Percentiles rank a stretch among this genome's conserved stretches.
Conservation (phyloP, 2,888 invertebrate species). For the Lacanobia wlatinum region DNA sequence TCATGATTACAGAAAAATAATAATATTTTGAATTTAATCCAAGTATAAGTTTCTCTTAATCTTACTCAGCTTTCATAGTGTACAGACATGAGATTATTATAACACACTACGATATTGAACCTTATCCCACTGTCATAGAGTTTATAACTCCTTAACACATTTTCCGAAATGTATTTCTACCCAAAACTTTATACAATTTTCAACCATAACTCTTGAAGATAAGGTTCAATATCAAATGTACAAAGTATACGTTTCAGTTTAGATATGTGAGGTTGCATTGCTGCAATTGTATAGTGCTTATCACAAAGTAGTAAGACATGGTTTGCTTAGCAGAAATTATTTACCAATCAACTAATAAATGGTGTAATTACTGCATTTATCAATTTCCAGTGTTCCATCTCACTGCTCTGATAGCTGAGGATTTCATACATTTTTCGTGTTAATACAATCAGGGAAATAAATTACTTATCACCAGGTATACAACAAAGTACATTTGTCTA, state of each 20-base stretch:
- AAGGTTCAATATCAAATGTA: conserved; percentile 38
- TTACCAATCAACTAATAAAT: not conserved
- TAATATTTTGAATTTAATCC: not conserved
- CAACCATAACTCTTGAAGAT: not conserved
- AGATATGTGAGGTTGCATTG: conserved; percentile 11
- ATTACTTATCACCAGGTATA: not conserved
- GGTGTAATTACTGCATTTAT: not conserved
- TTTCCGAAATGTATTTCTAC: not conserved
- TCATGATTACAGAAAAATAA: conserved; percentile 1
- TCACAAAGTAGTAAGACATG: conserved; percentile 28
- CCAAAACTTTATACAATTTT: conserved; percentile 14
- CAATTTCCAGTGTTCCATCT: not conserved
- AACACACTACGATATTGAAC: conserved; percentile 34
- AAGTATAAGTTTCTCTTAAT: conserved; percentile 14
- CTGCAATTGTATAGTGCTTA: not conserved
- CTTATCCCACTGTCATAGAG: conserved; percentile 9
- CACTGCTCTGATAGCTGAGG: not conserved
- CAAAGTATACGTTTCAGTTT: not conserved
- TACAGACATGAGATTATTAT: not conserved
- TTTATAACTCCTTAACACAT: conserved; percentile 3
- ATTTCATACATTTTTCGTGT: not conserved
- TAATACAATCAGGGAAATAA: not conserved
- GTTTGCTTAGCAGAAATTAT: not conserved
- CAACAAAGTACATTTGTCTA: no score
- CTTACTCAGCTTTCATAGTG: not conserved